These are phyloP conservation scores for Apostichopus californicus DNA, from an alignment of 35 echinoderm and acorn worm species.

Conservation along the genomic window DNA sequence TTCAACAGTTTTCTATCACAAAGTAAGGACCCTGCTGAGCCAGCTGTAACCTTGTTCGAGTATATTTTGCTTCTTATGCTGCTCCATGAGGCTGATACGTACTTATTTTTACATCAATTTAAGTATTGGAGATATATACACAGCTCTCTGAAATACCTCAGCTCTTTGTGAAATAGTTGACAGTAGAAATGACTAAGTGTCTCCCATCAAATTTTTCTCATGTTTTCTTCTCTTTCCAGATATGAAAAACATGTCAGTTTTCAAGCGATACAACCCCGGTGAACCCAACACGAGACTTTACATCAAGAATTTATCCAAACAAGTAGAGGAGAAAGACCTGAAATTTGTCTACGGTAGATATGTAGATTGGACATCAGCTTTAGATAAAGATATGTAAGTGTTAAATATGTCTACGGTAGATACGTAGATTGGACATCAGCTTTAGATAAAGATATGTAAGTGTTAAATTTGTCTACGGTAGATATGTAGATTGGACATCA, in stretches of 20 bases:
- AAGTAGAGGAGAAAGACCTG: slow-evolving; percentile 94
- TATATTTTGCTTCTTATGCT: too few relatives aligned
- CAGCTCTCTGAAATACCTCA: too few relatives aligned
- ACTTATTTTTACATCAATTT: too few relatives aligned
- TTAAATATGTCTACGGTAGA: slow-evolving; percentile 87
- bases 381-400: slow-evolving; percentile 98
- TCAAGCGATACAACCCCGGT: slow-evolving; percentile 86
- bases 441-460: slow-evolving; percentile 96
- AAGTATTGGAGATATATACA: too few relatives aligned
- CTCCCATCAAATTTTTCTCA: too few relatives aligned
- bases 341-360: slow-evolving; percentile 97
- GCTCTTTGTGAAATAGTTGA: too few relatives aligned
- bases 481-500: slow-evolving; percentile 93
- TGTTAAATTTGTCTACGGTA: slow-evolving; percentile 88
- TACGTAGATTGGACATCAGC: slow-evolving; percentile 93
- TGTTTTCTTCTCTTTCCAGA: slow-evolving; percentile 59
- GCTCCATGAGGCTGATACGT: too few relatives aligned
- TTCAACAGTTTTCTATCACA: too few relatives aligned
- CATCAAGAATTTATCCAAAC: slow-evolving; percentile 91
- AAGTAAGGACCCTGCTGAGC: too few relatives aligned
- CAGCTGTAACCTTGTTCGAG: too few relatives aligned
- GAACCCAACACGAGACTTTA: slow-evolving; percentile 92
- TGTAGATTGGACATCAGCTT: slow-evolving; percentile 85
- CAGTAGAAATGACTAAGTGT: too few relatives aligned
- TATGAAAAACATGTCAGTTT: slow-evolving; percentile 82